These are phyloP conservation scores for Arrhamphus sclerolepis DNA, from an alignment of 2,797 vertebrate species.

Conservation along the genomic window DNA sequence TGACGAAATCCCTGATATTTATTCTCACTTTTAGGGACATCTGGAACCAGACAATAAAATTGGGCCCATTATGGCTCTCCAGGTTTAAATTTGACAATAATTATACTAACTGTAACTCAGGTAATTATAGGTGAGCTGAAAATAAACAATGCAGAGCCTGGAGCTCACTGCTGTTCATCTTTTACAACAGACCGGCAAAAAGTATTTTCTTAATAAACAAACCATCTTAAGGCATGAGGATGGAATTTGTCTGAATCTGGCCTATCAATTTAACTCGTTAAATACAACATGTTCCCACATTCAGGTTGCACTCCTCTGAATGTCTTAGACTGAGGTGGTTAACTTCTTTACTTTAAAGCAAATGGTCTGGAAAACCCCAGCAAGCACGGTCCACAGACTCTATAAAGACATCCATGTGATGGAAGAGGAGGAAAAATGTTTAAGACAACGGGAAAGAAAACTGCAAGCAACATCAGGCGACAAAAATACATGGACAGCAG, in stretches of 20 bases:
- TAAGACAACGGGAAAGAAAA: constrained; percentile 12
- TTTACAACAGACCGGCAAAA: neutral
- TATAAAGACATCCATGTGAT: constrained; percentile 53
- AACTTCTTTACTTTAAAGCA: constrained; percentile 49
- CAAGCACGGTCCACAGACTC: constrained; percentile 41
- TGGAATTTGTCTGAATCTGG: neutral
- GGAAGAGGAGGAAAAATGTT: constrained; percentile 36
- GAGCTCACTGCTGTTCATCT: constrained; percentile 24
- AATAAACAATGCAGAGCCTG: constrained; percentile 19
- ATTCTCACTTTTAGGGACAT: constrained; percentile 20
- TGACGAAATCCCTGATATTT: neutral
- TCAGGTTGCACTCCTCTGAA: constrained; percentile 28
- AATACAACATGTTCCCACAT: constrained; percentile 8
- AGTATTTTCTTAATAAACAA: neutral
- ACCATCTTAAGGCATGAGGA: too few species aligned
- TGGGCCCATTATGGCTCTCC: constrained; percentile 35
- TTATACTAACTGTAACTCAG: constrained; percentile 39
- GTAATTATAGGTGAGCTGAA: constrained; percentile 52
- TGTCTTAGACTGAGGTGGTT: constrained; percentile 39
- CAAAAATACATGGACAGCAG: constrained; percentile 20
- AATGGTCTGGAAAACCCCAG: constrained; percentile 66
- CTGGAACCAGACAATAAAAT: constrained; percentile 28
- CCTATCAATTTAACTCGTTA: neutral
- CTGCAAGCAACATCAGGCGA: constrained; percentile 9
- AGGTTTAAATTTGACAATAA: constrained; percentile 63